Evolutionary conservation across 2,113 vertebrate genomes (phyloP).

Genomic region (Phodopus roborovskii): DNA sequence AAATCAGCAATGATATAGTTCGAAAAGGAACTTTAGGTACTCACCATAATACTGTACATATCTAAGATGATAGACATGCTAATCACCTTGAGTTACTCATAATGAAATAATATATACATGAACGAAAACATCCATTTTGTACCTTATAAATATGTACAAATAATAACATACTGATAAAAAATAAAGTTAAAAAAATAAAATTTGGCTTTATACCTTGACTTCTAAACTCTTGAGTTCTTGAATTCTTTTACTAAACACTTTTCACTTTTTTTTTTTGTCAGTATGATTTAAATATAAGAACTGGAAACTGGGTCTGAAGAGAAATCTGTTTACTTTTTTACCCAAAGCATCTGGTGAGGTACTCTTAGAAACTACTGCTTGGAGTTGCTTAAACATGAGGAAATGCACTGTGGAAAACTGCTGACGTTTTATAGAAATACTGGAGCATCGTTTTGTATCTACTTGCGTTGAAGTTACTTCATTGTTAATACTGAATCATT

Average conservation of each 20-base stretch:
- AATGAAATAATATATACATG: background rate
- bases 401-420: background rate
- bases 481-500: background rate
- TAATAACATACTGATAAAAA: background rate
- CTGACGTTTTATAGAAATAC: background rate
- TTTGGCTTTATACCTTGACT: background rate
- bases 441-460: background rate
- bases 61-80: background rate
- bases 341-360: background rate
- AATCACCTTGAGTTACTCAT: background rate
- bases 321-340: background rate
- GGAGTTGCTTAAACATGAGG: constrained; percentile 21
- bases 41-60: background rate
- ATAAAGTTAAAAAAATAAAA: background rate
- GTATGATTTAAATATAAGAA: background rate
- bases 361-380: background rate
- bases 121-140: background rate
- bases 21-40: background rate
- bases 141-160: background rate
- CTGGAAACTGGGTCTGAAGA: background rate
- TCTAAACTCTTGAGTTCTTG: background rate
- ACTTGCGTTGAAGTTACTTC: background rate
- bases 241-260: background rate
- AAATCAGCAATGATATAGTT: background rate
- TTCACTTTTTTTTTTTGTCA: fast-evolving